Conservation (phyloP, 2,797 vertebrate genomes). For the Centroberyx gerrardi region DNA sequence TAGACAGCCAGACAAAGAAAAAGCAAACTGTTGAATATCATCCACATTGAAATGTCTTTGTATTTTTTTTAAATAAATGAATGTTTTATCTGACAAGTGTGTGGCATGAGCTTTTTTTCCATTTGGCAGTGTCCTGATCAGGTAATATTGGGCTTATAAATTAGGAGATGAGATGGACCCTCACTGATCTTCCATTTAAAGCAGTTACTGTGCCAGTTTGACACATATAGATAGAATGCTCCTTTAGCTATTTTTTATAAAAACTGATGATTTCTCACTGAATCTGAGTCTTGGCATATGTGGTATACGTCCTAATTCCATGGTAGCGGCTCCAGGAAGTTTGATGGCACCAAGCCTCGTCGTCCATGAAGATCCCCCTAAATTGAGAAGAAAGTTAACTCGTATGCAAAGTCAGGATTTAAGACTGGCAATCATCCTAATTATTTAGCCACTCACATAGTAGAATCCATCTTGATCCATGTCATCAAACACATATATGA, state of each 20-base stretch:
- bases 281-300: constrained; percentile 52
- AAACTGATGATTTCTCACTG: constrained; percentile 34
- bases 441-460: constrained; percentile 85
- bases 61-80: constrained; percentile 45
- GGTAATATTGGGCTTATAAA: background rate
- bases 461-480: constrained; percentile 97
- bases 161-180: background rate
- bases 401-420: background rate
- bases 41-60: background rate
- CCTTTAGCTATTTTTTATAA: constrained; percentile 12
- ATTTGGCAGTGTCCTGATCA: constrained; percentile 14
- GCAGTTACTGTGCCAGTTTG: constrained; percentile 14
- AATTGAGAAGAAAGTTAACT: constrained; percentile 40
- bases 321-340: constrained; percentile 89
- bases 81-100: constrained; percentile 18
- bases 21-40: background rate
- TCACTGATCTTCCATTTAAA: constrained; percentile 11
- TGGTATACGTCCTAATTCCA: constrained; percentile 72
- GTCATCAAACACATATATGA: constrained; percentile 93
- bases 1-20: background rate
- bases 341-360: constrained; percentile 94
- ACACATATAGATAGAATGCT: background rate
- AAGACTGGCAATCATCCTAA: background rate
- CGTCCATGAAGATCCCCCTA: constrained; percentile 93
- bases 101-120: background rate